phyloP scores from a whole-genome alignment of 2,113 vertebrate genomes.

The Vicugna pacos region DNA sequence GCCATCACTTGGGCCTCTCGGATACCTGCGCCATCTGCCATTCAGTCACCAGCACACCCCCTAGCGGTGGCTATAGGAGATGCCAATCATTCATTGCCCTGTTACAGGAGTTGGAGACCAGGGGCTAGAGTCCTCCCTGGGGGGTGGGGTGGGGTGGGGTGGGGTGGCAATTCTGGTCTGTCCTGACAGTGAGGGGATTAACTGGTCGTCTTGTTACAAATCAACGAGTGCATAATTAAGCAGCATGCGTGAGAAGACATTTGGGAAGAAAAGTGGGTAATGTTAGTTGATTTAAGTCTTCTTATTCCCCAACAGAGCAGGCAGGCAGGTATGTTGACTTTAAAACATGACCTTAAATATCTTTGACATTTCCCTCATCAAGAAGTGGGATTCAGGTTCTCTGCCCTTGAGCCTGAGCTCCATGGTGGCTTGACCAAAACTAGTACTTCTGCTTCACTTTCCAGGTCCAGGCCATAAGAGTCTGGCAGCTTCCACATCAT shows the following conservation, averaged over 20 bases:
- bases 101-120: neutral
- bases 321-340: neutral
- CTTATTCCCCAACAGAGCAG: slow-evolving; percentile 7
- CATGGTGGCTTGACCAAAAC: neutral
- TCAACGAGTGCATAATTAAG: neutral
- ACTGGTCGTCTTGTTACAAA: neutral
- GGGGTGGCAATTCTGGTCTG: neutral
- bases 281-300: neutral
- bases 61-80: neutral
- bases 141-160: no score
- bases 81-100: neutral
- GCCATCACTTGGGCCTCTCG: neutral
- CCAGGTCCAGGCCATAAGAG: neutral
- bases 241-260: neutral
- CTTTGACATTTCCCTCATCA: neutral
- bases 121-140: neutral
- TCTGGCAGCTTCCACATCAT: neutral
- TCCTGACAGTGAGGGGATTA: neutral
- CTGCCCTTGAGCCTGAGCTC: neutral
- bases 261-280: neutral
- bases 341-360: neutral
- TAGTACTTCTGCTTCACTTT: neutral
- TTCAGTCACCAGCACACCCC: neutral
- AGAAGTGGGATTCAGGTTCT: neutral
- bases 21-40: neutral